Evolutionary conservation across 1,140 invertebrate genomes (phyloP).

Genomic region (Drosophila orosa): DNA sequence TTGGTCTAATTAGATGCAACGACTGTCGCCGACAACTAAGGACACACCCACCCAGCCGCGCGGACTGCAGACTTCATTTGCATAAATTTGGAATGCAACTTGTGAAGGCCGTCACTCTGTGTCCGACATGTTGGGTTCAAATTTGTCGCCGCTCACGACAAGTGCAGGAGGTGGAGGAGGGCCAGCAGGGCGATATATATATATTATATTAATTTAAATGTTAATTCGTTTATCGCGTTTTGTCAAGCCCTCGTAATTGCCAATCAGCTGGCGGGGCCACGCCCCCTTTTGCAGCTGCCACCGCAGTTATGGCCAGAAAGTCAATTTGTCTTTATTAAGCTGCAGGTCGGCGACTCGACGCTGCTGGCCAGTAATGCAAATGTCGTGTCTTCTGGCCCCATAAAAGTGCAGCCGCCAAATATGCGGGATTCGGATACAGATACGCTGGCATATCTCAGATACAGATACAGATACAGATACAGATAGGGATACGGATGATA

Average conservation of each 20-base stretch:
- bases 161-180: slow-evolving; percentile 26
- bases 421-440: slow-evolving; percentile 34
- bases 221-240: slow-evolving; percentile 78
- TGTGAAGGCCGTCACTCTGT: slow-evolving; percentile 38
- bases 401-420: slow-evolving; percentile 66
- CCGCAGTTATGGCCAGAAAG: slow-evolving; percentile 62
- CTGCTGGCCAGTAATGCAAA: slow-evolving; percentile 71
- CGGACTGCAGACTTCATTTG: slow-evolving; percentile 48
- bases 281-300: slow-evolving; percentile 6
- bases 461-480: slow-evolving; percentile 37
- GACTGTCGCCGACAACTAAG: slow-evolving; percentile 52
- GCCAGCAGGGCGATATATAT: slow-evolving; percentile 43
- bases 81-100: slow-evolving; percentile 66
- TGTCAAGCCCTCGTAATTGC: slow-evolving; percentile 66
- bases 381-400: slow-evolving; percentile 71
- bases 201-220: slow-evolving; percentile 80
- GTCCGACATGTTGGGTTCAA: slow-evolving; percentile 31
- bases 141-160: slow-evolving; percentile 42
- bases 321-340: slow-evolving; percentile 82
- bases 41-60: slow-evolving; percentile 32
- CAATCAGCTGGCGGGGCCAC: slow-evolving; percentile 54
- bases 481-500: slow-evolving; percentile 59
- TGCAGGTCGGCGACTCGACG: slow-evolving; percentile 32
- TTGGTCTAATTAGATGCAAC: slow-evolving; percentile 63
- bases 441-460: slow-evolving; percentile 9